These are phyloP conservation scores for Protophormia terraenovae DNA, from an alignment of 2,888 invertebrate genomes.

Conservation along the genomic window DNA sequence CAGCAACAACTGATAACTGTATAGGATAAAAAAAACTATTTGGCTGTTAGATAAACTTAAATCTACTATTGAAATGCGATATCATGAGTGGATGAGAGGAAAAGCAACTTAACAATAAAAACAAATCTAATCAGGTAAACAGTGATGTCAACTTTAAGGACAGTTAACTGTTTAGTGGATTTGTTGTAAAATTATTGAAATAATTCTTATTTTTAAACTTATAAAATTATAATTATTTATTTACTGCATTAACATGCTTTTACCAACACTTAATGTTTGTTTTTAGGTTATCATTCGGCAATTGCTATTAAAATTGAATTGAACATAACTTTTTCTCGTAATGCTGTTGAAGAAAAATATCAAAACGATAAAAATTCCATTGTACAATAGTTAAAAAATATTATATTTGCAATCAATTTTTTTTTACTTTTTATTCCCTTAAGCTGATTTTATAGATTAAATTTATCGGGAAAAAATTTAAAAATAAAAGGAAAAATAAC, in stretches of 20 bases:
- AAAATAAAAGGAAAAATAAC: too few relatives aligned
- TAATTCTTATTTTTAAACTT: too few relatives aligned
- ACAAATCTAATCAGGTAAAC: background rate
- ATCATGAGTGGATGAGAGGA: background rate
- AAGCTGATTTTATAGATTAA: background rate
- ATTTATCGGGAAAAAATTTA: background rate
- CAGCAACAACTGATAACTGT: background rate
- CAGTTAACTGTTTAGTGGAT: background rate
- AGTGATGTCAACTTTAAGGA: background rate
- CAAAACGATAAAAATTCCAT: background rate
- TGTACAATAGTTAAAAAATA: background rate
- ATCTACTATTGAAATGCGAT: background rate
- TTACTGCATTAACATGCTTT: too few relatives aligned
- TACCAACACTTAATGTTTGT: too few relatives aligned
- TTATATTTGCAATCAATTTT: background rate
- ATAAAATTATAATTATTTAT: too few relatives aligned
- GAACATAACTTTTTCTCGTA: background rate
- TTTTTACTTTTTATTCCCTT: background rate
- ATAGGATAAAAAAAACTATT: background rate
- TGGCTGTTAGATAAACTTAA: background rate
- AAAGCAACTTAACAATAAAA: background rate
- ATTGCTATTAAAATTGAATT: background rate
- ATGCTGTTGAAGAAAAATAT: background rate
- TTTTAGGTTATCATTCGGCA: background rate
- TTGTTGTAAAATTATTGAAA: too few relatives aligned